A percentile compares a stretch with the other conserved stretches of the same genome.
phyloP scores from a whole-genome alignment of 2,888 invertebrate genomes.

The Cremastinae sp. region DNA sequence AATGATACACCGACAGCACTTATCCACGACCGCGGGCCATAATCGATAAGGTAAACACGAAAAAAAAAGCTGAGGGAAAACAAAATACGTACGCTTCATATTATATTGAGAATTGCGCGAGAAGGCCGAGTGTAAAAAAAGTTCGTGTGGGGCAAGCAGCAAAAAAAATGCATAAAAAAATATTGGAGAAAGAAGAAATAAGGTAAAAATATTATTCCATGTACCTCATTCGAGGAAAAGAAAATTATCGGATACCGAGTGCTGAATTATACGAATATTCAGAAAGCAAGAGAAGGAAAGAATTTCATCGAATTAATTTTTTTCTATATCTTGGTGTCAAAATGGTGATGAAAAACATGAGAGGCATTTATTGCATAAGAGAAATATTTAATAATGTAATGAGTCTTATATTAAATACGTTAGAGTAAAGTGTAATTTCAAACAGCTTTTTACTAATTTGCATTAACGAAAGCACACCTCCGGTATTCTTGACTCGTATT shows the following conservation, averaged over 20 bases:
- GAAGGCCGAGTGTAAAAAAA: constrained; percentile 16
- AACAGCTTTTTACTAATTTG: background rate
- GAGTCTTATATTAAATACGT: background rate
- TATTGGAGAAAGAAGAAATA: background rate
- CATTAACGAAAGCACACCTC: constrained; percentile 1
- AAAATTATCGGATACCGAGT: background rate
- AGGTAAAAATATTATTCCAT: no score
- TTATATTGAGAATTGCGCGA: constrained; percentile 27
- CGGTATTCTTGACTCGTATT: constrained; percentile 20
- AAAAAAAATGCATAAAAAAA: constrained; percentile 28
- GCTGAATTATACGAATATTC: no score
- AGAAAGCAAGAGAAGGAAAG: no score
- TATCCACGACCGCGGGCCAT: constrained; percentile 29
- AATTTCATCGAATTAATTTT: no score
- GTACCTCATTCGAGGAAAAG: no score
- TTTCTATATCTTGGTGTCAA: no score
- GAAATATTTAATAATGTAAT: constrained; percentile 6
- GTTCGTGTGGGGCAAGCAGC: constrained; percentile 11
- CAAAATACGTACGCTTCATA: constrained; percentile 36
- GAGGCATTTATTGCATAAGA: no score
- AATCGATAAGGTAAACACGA: constrained; percentile 56
- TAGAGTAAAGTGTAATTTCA: background rate
- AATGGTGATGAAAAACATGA: no score
- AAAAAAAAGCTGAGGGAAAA: constrained; percentile 26
- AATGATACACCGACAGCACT: constrained; percentile 46